phyloP scores from a whole-genome alignment of 2,113 vertebrate species.

The Ovibos moschatus region DNA sequence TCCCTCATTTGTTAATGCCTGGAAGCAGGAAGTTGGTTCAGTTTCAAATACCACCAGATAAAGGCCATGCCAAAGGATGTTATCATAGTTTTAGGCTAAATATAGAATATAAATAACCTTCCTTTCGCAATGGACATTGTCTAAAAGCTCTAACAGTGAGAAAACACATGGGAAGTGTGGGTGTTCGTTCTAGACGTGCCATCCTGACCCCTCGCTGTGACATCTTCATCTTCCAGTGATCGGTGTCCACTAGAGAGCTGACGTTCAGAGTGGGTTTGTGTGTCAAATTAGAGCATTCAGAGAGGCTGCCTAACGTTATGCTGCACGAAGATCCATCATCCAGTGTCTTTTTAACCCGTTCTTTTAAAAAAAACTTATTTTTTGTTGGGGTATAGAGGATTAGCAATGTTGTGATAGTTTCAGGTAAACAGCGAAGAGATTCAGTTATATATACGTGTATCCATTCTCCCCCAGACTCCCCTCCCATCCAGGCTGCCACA shows the following conservation, averaged over 20 bases:
- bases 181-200: conserved; percentile 21
- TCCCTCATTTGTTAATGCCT: conserved; percentile 64
- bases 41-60: conserved; percentile 75
- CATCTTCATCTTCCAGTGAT: background rate
- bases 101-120: conserved; percentile 71
- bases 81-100: conserved; percentile 73
- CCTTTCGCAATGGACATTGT: conserved; percentile 47
- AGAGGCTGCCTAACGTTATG: background rate
- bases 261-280: background rate
- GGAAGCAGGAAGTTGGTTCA: conserved; percentile 72
- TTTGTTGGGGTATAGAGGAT: background rate
- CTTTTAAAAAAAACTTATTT: background rate
- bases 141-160: conserved; percentile 63
- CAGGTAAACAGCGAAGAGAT: background rate
- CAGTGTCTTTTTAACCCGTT: background rate
- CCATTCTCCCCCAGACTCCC: background rate
- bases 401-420: background rate
- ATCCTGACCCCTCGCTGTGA: conserved; percentile 33
- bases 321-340: background rate
- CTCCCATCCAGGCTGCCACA: background rate
- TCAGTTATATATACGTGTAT: background rate
- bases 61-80: conserved; percentile 75
- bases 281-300: background rate
- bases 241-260: background rate
- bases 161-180: conserved; percentile 51